Evolutionary conservation across 2,888 invertebrate genomes (phyloP).

Genomic region (Drosophila vallismaia): DNA sequence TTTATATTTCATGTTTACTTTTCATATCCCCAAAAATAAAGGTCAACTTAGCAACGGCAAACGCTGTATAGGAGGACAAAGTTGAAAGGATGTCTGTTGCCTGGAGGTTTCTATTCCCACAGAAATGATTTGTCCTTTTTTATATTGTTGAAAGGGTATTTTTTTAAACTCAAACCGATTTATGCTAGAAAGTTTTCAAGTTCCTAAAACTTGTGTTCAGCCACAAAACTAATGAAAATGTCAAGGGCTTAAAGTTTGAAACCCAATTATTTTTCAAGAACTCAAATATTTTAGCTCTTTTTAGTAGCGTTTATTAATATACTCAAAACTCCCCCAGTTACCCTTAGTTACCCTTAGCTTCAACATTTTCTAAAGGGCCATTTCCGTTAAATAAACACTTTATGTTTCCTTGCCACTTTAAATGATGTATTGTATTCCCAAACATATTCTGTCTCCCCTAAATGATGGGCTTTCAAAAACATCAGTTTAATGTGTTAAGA

Average conservation of each 20-base stretch:
- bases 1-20: constrained; percentile 21
- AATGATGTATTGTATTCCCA: neutral
- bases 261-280: neutral
- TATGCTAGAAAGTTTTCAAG: constrained; percentile 1
- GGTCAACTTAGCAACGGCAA: constrained; percentile 2
- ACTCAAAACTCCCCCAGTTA: no score
- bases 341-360: no score
- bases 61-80: neutral
- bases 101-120: neutral
- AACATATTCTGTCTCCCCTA: neutral
- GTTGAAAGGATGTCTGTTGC: constrained; percentile 1
- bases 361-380: no score
- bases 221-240: neutral
- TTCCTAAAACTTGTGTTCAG: neutral
- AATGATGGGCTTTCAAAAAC: constrained; percentile 1
- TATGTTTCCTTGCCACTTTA: neutral
- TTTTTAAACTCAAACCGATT: neutral
- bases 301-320: neutral
- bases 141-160: neutral
- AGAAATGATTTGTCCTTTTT: constrained; percentile 4
- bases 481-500: constrained; percentile 19
- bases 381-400: no score
- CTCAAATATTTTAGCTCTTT: neutral
- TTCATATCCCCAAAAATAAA: constrained; percentile 11
- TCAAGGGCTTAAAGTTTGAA: neutral